Base-by-base conservation (phyloP, 92 coral and sea anemone species). In the Porites lobata region DNA sequence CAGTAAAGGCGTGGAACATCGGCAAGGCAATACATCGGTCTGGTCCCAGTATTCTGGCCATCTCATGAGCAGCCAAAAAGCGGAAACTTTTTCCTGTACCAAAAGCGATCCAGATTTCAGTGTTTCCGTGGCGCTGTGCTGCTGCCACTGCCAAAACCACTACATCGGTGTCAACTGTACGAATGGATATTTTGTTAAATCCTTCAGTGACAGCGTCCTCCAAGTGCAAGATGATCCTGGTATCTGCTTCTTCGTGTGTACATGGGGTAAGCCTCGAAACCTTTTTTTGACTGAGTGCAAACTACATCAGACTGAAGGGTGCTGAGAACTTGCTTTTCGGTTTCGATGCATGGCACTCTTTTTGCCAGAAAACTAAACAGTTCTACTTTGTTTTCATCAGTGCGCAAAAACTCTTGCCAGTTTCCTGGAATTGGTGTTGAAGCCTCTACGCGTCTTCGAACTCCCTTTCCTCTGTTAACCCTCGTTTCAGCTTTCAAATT, bases 121-220 rank as follows among this genome's bases (percentile, higher is more conserved):
- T 65, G 20, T 78, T 66, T 7, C 7, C 38, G 4, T 56, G 87
- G 54, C 63, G 75, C 52, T 62, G 53, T 21, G 81, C 69, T 17
- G 70, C 18, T 12, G 72, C 80, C 21, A 85, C 17, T 1, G 86
- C 88, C 32, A 92, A 24, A 47, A 93, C 82, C 15, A 90, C n/a
- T 19, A 93, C 93, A 72, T 90, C 93, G 4, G 91, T 90, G 82
- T 90, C 93, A 7, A 93, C 93, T 7, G 95, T 89, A 43, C 90
- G 81, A 0, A 93, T 56, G 11, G 77, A 14, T 47, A 92, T 77
- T 20, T 62, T 89, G 50, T 66, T n/a, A 21, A 84, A 72, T 9
- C 95, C 92, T 22, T 63, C 66, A 5, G 65, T 43, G 59, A 82
- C 62, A 24, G 91, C 91, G 74, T 89, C 78, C 9, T 83, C 86